Evolutionary conservation across 1,140 invertebrate genomes (phyloP).

Genomic region (Stegodyphus dumicola): DNA sequence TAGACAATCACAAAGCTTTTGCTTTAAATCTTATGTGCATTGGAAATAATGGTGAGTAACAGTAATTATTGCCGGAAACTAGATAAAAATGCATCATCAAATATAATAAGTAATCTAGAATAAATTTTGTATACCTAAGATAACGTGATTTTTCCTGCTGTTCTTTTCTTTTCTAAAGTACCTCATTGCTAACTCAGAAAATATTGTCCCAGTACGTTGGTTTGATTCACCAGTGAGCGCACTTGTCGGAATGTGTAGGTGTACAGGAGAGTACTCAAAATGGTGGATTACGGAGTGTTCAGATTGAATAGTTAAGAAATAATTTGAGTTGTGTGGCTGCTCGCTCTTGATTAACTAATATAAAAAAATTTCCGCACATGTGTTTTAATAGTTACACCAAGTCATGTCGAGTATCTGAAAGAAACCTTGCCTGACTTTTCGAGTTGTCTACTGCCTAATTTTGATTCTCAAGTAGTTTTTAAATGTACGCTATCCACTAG

Average conservation of each 20-base stretch:
- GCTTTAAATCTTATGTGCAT: too few species aligned
- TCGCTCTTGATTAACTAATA: slow-evolving; percentile 6
- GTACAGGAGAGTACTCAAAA: slow-evolving; percentile 53
- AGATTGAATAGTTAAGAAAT: slow-evolving; percentile 34
- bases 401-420: background rate
- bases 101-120: too few species aligned
- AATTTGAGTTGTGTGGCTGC: slow-evolving; percentile 1
- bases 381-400: background rate
- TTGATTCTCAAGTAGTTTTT: slow-evolving; percentile 35
- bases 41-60: too few species aligned
- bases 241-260: slow-evolving; percentile 57
- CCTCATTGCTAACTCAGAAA: too few species aligned
- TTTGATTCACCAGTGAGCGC: slow-evolving; percentile 7
- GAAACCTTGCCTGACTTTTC: background rate
- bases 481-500: slow-evolving; percentile 31
- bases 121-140: too few species aligned
- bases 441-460: background rate
- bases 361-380: background rate
- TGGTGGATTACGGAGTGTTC: slow-evolving; percentile 56
- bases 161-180: too few species aligned
- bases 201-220: background rate
- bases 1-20: too few species aligned
- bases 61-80: too few species aligned
- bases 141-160: too few species aligned
- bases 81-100: too few species aligned